Percentiles rank a stretch among this genome's conserved stretches.
phyloP scores from a whole-genome alignment of 53 echinoderm and acorn worm species.

The Astropecten irregularis region DNA sequence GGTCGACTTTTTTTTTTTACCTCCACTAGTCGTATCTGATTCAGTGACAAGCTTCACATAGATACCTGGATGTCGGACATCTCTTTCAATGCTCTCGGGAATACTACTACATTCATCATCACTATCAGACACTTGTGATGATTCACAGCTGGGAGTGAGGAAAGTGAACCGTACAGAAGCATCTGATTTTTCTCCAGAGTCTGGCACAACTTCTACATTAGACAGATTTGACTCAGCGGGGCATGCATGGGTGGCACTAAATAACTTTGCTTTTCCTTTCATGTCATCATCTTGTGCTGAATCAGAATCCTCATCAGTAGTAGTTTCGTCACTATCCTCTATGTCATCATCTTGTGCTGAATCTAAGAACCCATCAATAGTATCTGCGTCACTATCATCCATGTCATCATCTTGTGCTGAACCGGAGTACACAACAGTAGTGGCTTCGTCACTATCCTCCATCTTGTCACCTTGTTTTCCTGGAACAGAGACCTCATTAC shows the following conservation, averaged over 20 bases:
- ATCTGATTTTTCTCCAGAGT: background rate
- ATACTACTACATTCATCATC: background rate
- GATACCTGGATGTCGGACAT: background rate
- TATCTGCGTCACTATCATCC: no score
- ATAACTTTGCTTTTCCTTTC: background rate
- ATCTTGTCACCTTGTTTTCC: no score
- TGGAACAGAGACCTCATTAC: no score
- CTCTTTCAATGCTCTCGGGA: background rate
- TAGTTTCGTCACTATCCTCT: no score
- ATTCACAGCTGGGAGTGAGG: background rate
- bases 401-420: no score
- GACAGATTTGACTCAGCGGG: background rate
- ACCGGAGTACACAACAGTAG: no score
- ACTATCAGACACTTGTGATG: background rate
- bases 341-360: no score
- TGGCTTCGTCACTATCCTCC: no score
- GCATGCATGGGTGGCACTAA: background rate
- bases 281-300: no score
- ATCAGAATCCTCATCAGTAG: no score
- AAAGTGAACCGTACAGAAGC: background rate
- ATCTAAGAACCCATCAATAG: no score
- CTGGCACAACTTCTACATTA: background rate
- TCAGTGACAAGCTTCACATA: constrained; percentile 9
- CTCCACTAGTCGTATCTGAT: background rate
- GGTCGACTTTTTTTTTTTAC: background rate